These are phyloP conservation scores for Phaethornis superciliosus DNA, from an alignment of 2,113 vertebrate genomes.

Conservation along the genomic window DNA sequence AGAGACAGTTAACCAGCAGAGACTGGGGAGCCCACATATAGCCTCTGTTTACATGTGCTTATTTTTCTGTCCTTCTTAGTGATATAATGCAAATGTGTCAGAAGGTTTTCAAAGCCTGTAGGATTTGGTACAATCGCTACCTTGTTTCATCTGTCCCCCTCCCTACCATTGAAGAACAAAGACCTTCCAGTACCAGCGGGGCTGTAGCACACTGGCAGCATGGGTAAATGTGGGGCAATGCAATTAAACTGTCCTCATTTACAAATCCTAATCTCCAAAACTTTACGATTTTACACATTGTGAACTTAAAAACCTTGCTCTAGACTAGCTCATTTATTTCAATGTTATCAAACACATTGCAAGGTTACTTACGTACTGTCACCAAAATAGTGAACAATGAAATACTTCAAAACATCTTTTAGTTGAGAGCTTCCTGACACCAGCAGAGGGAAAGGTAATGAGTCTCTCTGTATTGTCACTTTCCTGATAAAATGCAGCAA, in stretches of 20 bases:
- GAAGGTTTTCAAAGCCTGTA: background rate
- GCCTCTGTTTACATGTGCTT: background rate
- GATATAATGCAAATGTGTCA: background rate
- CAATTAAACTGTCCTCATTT: background rate
- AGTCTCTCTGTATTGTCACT: background rate
- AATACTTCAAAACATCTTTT: background rate
- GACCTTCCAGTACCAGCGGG: background rate
- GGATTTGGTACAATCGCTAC: background rate
- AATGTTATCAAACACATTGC: background rate
- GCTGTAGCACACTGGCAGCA: background rate
- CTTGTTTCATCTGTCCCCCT: background rate
- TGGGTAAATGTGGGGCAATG: fast-evolving
- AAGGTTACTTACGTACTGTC: fast-evolving
- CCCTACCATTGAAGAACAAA: background rate
- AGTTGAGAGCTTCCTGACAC: background rate
- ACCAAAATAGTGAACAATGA: background rate
- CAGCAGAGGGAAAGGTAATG: background rate
- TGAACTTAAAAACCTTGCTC: background rate
- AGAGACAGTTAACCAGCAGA: background rate
- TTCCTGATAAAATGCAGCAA: background rate
- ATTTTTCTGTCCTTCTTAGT: background rate
- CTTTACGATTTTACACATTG: background rate
- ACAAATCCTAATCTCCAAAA: background rate
- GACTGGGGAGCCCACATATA: background rate
- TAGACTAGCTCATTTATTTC: background rate